phyloP scores from a whole-genome alignment of 2,888 invertebrate species.

The Conchocele bisecta region DNA sequence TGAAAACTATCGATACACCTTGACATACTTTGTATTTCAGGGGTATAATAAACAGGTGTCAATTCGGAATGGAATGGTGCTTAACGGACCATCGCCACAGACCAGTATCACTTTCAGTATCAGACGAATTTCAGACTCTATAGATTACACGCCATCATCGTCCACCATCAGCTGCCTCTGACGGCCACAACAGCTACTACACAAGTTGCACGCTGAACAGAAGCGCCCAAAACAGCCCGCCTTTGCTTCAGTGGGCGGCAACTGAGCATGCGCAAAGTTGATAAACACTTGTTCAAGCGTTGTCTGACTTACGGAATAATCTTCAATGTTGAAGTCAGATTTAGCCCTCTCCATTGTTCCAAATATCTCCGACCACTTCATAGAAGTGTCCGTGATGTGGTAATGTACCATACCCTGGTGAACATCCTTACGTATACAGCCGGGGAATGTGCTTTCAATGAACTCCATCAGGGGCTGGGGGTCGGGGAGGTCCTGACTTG shows the following conservation, averaged over 20 bases:
- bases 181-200: conserved; percentile 18
- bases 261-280: conserved; percentile 82
- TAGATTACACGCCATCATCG: no score
- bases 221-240: conserved; percentile 51
- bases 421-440: conserved; percentile 87
- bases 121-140: no score
- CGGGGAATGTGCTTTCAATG: conserved; percentile 85
- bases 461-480: conserved; percentile 75
- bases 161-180: no score
- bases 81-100: no score
- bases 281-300: conserved; percentile 84
- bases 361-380: conserved; percentile 81
- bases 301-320: conserved; percentile 82
- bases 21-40: no score
- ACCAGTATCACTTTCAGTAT: no score
- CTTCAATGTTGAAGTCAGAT: conserved; percentile 75
- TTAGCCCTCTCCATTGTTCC: conserved; percentile 79
- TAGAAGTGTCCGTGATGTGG: conserved; percentile 77
- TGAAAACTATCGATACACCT: no score
- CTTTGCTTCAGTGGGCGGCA: conserved; percentile 51
- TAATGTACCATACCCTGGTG: conserved; percentile 85
- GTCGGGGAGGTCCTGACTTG: conserved; percentile 74
- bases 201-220: conserved; percentile 42
- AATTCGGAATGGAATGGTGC: no score
- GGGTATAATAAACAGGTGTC: no score